Conservation (phyloP, 2,113 vertebrate species). For the Neolamprologus cancellatus region DNA sequence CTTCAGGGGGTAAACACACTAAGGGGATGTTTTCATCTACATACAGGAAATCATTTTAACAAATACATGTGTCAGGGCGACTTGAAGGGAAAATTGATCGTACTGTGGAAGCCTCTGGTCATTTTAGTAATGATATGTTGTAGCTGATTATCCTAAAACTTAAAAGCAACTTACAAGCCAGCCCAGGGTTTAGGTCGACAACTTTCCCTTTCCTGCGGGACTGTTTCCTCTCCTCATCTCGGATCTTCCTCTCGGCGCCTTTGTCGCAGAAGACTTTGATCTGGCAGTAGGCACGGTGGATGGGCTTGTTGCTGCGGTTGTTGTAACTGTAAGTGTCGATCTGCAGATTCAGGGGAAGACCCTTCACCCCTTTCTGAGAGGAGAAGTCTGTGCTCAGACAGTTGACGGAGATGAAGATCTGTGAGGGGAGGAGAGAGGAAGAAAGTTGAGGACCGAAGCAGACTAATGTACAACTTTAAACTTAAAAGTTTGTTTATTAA, state of each 20-base stretch:
- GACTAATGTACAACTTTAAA: background rate
- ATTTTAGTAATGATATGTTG: background rate
- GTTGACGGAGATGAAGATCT: conserved; percentile 99
- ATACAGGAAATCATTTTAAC: background rate
- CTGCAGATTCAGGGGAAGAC: conserved; percentile 92
- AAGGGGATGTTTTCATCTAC: background rate
- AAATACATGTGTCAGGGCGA: background rate
- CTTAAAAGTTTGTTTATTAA: background rate
- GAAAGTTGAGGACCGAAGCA: background rate
- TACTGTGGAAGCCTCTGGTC: background rate
- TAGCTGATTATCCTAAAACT: background rate
- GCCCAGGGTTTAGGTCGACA: conserved; percentile 69
- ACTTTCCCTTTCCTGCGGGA: conserved; percentile 96
- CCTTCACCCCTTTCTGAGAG: conserved; percentile 98
- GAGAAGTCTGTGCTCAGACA: conserved; percentile 98
- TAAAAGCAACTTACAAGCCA: conserved; percentile 76
- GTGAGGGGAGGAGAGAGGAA: background rate
- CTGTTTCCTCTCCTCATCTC: conserved; percentile 97
- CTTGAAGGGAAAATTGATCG: background rate
- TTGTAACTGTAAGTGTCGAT: conserved; percentile 99
- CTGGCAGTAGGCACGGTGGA: conserved; percentile 95
- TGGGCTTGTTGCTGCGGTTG: conserved; percentile 97
- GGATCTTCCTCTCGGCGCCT: conserved; percentile 96
- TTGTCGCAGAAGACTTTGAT: conserved; percentile 99
- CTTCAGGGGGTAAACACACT: background rate